Percentiles rank a stretch among this genome's conserved stretches.
These are phyloP conservation scores for Prenolepis imparis DNA, from an alignment of 2,888 invertebrate genomes.

Conservation along the genomic window DNA sequence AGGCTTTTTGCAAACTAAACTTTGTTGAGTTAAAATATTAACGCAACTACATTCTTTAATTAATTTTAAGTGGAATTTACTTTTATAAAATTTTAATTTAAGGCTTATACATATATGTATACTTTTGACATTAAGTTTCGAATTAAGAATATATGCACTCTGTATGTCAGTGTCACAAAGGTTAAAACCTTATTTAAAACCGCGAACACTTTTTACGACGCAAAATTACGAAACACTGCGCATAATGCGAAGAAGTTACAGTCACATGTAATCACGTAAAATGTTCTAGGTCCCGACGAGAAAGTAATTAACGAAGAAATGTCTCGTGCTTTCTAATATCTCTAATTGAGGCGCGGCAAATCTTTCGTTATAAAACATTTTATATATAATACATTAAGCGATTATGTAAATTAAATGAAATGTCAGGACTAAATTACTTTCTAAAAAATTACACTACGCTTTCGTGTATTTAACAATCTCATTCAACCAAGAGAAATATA, in stretches of 20 bases:
- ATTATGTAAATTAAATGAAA: slow-evolving; percentile 54
- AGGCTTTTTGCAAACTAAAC: too few species aligned
- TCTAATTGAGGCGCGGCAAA: not conserved
- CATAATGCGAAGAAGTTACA: not conserved
- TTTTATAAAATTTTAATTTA: too few species aligned
- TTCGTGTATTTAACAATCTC: not conserved
- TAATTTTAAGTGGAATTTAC: too few species aligned
- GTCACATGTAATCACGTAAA: slow-evolving; percentile 41
- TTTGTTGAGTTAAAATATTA: too few species aligned
- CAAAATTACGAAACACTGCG: slow-evolving; percentile 44
- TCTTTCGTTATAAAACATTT: slow-evolving; percentile 26
- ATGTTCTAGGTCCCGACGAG: slow-evolving; percentile 37
- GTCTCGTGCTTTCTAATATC: slow-evolving; percentile 51
- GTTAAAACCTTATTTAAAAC: slow-evolving; percentile 54
- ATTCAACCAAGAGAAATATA: not conserved
- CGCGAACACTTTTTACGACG: slow-evolving; percentile 23
- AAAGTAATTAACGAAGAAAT: slow-evolving; percentile 60
- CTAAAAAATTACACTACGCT: slow-evolving; percentile 24
- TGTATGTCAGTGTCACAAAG: slow-evolving; percentile 54
- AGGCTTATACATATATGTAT: not conserved
- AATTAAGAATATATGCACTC: slow-evolving; percentile 1
- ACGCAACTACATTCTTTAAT: too few species aligned
- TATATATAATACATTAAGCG: slow-evolving; percentile 22
- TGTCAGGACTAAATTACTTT: slow-evolving; percentile 10
- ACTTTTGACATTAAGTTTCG: not conserved